Base-by-base conservation (phyloP, 2,888 invertebrate species). In the Aricia artaxerxes region DNA sequence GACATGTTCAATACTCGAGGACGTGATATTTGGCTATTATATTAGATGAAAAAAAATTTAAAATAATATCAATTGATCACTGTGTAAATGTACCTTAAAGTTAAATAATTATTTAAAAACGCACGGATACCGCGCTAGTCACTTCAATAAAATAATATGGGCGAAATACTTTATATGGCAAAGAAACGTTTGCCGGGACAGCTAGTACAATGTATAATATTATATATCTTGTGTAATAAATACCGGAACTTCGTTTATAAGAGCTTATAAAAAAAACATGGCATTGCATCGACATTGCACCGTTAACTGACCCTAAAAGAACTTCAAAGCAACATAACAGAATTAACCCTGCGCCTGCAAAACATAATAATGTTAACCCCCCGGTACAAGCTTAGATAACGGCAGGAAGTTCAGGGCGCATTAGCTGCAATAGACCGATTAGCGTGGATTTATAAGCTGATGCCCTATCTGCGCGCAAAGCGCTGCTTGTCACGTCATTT, bases 341-440 rank as follows among this genome's bases (percentile, higher is more conserved):
- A 69, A 69, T 69, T 73, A 73, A 40, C 73, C 3, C 40, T 16
- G 16, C 11, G 16, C 38, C 38, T 73, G 16, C 38, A 38, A 75
- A 75, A 75, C 49, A n/a, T 49, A 24, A 24, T 49, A 75, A 75
- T 53, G 24, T 75, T 31, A 76, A 76, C 53, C 31, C 44, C 2
- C 44, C n/a, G 31, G 69, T 49, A 69, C 78, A 75, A 80, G 81
- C 79, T 80, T 77, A 80, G 82, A 82, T 81, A 82, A 79, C 77
- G 80, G 82, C 80, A 79, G 82, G 81, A 81, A 82, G 81, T 81
- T 79, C 82, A 80, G 79, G 81, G 80, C 77, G 81, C 80, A 81
- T 79, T 80, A 81, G 81, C 80, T 79, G 75, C 80, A 79, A 78
- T 81, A 79, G 80, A 73, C 80, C 82, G 80, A 81, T 82, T 82